Evolutionary conservation across 2,113 vertebrate genomes (phyloP), one percentile per base, ranked within the genome.

Genomic region (Brachionichthys hirsutus): DNA sequence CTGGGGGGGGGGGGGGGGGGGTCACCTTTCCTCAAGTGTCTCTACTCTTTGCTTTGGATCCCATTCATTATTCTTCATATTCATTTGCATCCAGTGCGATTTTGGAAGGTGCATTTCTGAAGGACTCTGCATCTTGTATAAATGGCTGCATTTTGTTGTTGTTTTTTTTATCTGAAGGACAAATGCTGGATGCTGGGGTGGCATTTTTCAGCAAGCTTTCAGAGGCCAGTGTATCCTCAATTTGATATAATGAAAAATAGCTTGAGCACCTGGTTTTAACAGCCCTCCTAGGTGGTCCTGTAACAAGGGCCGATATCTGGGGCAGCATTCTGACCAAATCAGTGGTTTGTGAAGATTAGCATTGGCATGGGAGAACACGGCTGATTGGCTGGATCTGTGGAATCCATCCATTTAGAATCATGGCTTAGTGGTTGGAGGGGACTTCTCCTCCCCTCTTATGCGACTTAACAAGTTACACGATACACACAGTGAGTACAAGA

Each of bases 81-180:
- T 60, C 30, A 62, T 67, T 45, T 69, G 52, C 17, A 49, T 54
- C 49, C 41, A 62, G 45, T 36, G 5, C 0, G 49, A 22, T 16
- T 47, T 75, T 53, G 48, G 38, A 73, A 59, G 34, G 10, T n/a
- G n/a, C 35, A 14, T 41, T 59, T 63, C 17, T 50, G 16, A 69
- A 14, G 22, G 14, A 9, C 18, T 62, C 43, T 46, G 19, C 6
- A 52, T 50, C 36, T 48, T 55, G 54, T 47, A 53, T 54, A 42
- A 71, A 54, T 35, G 49, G 15, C 17, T 54, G 40, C n/a, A 35
- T 44, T 72, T 4, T 19, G 12, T 53, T 44, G n/a, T n/a, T n/a
- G n/a, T n/a, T 42, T 62, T 70, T 62, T 30, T 59, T 13, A 49
- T 65, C 3, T 67, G 65, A 80, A 79, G 62, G 73, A 61, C 48